Conservation (phyloP, 2,113 vertebrate species). For the Eulemur rufifrons region DNA sequence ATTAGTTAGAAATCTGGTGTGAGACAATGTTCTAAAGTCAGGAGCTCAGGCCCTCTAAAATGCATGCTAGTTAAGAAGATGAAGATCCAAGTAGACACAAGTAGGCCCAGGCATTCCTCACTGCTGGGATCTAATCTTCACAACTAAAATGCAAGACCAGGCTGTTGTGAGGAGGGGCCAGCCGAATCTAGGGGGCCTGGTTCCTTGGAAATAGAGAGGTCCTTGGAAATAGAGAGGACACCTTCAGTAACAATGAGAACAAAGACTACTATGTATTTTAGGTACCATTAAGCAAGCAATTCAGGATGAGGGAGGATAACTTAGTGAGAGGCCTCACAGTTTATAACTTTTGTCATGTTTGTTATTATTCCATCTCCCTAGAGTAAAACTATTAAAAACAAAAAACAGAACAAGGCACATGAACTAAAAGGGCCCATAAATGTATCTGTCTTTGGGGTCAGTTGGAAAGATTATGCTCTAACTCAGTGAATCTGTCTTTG, state of each 20-base stretch:
- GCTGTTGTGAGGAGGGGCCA: not conserved
- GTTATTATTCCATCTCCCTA: not conserved
- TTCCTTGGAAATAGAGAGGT: not conserved
- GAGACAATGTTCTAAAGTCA: not conserved
- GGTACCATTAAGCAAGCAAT: not conserved
- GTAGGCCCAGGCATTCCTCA: not conserved
- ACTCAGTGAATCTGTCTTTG: not conserved
- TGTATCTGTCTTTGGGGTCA: not conserved
- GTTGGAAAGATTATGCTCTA: not conserved
- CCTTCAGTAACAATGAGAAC: not conserved
- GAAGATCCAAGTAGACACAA: not conserved
- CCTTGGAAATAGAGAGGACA: not conserved
- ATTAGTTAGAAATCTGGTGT: not conserved
- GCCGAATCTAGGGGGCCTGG: not conserved
- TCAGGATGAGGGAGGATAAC: constrained; percentile 14
- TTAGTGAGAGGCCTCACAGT: not conserved
- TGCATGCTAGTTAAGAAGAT: not conserved
- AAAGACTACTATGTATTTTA: not conserved
- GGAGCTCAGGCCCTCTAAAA: not conserved
- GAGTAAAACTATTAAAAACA: not conserved
- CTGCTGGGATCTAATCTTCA: not conserved
- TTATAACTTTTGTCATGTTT: not conserved
- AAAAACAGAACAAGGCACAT: not conserved
- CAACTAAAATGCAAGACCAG: not conserved
- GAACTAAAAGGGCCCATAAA: not conserved